A percentile compares a stretch with the other conserved stretches of the same genome.
These are phyloP conservation scores for Calycopis cecrops DNA, from an alignment of 1,140 invertebrate species.

Conservation along the genomic window DNA sequence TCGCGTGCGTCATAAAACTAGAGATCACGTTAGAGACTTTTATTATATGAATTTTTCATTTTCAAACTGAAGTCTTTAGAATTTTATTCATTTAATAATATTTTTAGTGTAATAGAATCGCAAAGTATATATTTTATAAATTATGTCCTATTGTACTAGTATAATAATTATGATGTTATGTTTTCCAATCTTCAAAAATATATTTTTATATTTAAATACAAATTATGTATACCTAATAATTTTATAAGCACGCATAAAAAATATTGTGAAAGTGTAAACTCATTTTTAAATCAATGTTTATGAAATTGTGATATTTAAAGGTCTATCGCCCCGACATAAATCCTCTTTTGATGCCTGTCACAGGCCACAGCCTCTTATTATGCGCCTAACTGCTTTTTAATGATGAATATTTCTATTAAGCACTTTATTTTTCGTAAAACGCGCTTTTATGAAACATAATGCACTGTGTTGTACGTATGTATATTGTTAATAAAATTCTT, in stretches of 20 bases:
- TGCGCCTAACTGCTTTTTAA: conserved; percentile 6
- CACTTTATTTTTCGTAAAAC: not conserved
- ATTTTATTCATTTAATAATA: not conserved
- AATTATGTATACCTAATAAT: no score
- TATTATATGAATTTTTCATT: not conserved
- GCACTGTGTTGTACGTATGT: no score
- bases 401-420: not conserved
- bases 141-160: no score
- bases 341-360: not conserved
- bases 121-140: no score
- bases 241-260: no score
- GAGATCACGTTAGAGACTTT: not conserved
- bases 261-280: not conserved
- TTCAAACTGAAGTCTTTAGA: not conserved
- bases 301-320: not conserved
- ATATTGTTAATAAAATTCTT: no score
- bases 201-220: no score
- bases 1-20: conserved; percentile 10
- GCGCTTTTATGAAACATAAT: not conserved
- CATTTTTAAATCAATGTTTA: not conserved
- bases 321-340: not conserved
- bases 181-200: no score
- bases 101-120: no score
- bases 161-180: no score
- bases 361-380: conserved; percentile 1